These are phyloP conservation scores for Thalassophryne amazonica DNA, from an alignment of 2,797 vertebrate species.

Conservation along the genomic window DNA sequence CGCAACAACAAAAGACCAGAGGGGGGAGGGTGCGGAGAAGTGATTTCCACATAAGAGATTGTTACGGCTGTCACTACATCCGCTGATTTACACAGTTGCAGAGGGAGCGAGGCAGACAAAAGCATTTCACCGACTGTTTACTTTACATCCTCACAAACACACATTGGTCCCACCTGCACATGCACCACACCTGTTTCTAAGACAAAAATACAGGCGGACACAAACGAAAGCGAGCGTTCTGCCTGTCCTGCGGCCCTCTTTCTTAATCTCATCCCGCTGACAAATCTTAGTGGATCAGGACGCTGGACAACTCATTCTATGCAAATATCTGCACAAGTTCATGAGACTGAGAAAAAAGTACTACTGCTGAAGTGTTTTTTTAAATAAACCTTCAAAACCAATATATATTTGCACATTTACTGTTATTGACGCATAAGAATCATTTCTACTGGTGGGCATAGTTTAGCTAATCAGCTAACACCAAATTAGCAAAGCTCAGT, in stretches of 20 bases:
- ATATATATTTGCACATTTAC: too few species aligned
- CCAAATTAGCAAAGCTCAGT: too few species aligned
- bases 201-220: slow-evolving; percentile 35
- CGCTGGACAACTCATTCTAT: slow-evolving; percentile 52
- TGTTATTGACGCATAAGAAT: too few species aligned
- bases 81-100: slow-evolving; percentile 66
- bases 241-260: slow-evolving; percentile 49
- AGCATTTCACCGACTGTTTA: slow-evolving; percentile 68
- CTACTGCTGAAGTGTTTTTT: slow-evolving; percentile 47
- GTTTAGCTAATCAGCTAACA: too few species aligned
- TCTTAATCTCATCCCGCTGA: slow-evolving; percentile 68
- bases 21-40: slow-evolving; percentile 58
- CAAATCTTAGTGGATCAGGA: slow-evolving; percentile 69
- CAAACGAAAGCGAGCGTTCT: slow-evolving; percentile 31
- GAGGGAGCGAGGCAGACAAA: slow-evolving; percentile 53
- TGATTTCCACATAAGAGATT: slow-evolving; percentile 68
- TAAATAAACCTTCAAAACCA: too few species aligned
- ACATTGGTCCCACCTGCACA: slow-evolving; percentile 6
- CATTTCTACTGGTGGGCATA: too few species aligned
- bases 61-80: slow-evolving; percentile 69
- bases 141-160: slow-evolving; percentile 24
- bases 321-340: slow-evolving; percentile 51
- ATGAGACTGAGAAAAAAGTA: slow-evolving; percentile 26
- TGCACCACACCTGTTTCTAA: slow-evolving; percentile 23
- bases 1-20: too few species aligned